These are phyloP conservation scores for Drosophila meridionalis DNA, from an alignment of 2,888 invertebrate genomes.

Conservation along the genomic window DNA sequence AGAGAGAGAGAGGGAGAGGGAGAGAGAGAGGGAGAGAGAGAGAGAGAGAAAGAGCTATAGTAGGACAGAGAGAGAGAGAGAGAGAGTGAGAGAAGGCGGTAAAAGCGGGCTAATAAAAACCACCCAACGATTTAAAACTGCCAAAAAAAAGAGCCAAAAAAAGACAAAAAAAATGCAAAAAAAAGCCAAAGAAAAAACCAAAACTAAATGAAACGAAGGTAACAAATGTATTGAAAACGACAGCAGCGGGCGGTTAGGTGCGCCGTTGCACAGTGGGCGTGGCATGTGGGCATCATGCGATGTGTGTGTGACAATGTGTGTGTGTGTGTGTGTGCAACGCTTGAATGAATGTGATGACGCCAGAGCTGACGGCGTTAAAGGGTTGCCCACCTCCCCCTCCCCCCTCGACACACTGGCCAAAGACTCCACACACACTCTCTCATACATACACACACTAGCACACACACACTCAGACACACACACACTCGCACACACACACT, in stretches of 20 bases:
- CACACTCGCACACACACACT: neutral
- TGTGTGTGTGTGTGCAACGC: constrained; percentile 54
- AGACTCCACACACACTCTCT: neutral
- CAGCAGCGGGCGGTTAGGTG: constrained; percentile 28
- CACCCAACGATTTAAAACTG: constrained; percentile 70
- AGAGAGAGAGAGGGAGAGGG: constrained; percentile 30
- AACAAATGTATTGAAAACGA: constrained; percentile 21
- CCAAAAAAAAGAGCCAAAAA: constrained; percentile 35
- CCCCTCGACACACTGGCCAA: constrained; percentile 22
- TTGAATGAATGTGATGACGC: constrained; percentile 66
- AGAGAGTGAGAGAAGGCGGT: constrained; percentile 10
- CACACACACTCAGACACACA: neutral
- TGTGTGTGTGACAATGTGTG: neutral
- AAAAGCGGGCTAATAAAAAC: constrained; percentile 70
- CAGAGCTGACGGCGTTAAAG: constrained; percentile 65
- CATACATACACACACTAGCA: neutral
- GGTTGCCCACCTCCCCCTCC: constrained; percentile 64
- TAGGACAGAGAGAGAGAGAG: constrained; percentile 6
- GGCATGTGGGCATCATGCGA: constrained; percentile 33
- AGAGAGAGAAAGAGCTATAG: constrained; percentile 21
- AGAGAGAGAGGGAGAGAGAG: neutral
- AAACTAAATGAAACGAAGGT: constrained; percentile 11
- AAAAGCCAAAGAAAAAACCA: constrained; percentile 14
- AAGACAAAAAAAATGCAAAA: constrained; percentile 31
- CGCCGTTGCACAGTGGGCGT: constrained; percentile 38